A percentile compares a stretch with the other conserved stretches of the same genome.
Conservation (phyloP, 2,113 vertebrate species). For the Puma concolor region DNA sequence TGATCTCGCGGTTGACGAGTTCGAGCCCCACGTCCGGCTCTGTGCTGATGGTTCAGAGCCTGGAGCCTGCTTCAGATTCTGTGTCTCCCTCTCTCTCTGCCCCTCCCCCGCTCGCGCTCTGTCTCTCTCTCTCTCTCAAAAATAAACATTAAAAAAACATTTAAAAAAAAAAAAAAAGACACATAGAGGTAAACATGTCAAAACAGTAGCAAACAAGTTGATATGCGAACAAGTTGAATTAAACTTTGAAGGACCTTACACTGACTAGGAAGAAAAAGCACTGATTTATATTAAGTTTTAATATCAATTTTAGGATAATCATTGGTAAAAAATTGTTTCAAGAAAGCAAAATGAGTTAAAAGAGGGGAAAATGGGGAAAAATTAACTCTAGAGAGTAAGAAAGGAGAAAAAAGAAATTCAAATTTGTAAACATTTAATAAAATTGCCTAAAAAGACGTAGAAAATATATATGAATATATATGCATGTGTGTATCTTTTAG, state of each 20-base stretch:
- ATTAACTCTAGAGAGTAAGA: neutral
- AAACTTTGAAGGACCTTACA: neutral
- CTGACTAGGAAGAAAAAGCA: neutral
- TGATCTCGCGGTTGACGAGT: too few species aligned
- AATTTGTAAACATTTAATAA: neutral
- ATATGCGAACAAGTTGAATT: neutral
- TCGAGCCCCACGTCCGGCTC: too few species aligned
- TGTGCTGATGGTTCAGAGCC: too few species aligned
- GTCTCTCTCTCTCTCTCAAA: too few species aligned
- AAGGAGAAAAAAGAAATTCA: neutral
- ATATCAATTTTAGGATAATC: neutral
- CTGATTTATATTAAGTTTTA: neutral
- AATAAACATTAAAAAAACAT: too few species aligned
- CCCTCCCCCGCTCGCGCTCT: too few species aligned
- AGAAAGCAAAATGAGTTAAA: neutral
- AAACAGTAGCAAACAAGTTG: neutral
- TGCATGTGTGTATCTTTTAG: neutral
- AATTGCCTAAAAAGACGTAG: neutral
- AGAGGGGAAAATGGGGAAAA: neutral
- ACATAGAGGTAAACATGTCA: neutral
- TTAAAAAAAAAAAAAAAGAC: too few species aligned
- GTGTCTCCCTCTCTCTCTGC: too few species aligned
- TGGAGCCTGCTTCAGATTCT: too few species aligned
- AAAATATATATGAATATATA: neutral
- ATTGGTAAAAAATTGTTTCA: neutral